Base-by-base conservation (phyloP, 2,888 invertebrate species). In the Dasypolia templi region DNA sequence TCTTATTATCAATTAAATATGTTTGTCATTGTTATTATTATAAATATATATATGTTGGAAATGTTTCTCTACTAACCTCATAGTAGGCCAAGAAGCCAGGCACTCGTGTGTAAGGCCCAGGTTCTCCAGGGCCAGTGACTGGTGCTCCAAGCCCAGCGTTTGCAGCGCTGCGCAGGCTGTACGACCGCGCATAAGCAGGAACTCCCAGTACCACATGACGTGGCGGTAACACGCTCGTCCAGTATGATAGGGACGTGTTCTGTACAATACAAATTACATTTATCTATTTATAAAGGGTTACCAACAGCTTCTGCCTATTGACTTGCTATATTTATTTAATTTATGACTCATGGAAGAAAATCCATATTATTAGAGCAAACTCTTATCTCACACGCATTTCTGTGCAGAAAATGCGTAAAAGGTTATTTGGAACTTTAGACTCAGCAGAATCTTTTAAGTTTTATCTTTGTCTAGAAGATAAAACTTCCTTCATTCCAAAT, bases 41-140 rank as follows among this genome's bases (percentile, higher is more conserved):
- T n/a, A n/a, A n/a, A n/a, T n/a, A n/a, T n/a, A n/a, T 29, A 12
- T 35, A 9, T 2, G 14, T 42, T 19, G 19, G 11, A 42, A 19
- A 0, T 17, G 5, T 26, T 19, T 53, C 4, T 46, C 1, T 39
- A 68, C 88, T 88, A 83, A 97, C 97, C 96, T 98, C 98, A 89
- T 98, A 98, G 91, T 97, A 98, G 0, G 98, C 97, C 67, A 98
- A 93, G 91, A 98, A 98, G 39, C 98, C 98, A 44, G 97, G 97
- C 56, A 98, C 97, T 69, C 97, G 93, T 0, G 98, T 98, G 88
- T 95, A 97, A 49, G 96, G 96, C 3, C 98, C 98, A 0, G 97
- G 97, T 86, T 97, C 96, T 2, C 98, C 98, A 0, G 97, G 97
- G 0, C 98, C 97, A 39, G 96, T 94, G 0, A 97, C 94, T 35